These are phyloP conservation scores for Hirtodrosophila alboralis DNA, from an alignment of 2,888 invertebrate species.

Conservation along the genomic window DNA sequence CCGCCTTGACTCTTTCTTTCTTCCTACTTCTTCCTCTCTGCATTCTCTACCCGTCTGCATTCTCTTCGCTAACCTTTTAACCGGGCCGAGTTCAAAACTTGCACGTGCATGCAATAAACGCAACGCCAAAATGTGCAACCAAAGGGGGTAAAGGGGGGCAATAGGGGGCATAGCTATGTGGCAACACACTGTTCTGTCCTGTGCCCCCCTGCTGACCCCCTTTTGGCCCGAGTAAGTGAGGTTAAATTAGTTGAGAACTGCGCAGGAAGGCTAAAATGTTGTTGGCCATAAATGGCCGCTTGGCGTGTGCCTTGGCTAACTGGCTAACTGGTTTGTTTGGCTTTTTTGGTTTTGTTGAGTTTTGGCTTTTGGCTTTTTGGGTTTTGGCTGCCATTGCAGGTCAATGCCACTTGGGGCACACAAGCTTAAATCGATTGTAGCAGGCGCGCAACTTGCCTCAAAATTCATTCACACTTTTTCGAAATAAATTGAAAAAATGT, in stretches of 20 bases:
- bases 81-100: conserved; percentile 25
- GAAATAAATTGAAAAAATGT: too few relatives aligned
- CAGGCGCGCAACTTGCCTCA: conserved; percentile 21
- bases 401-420: conserved; percentile 64
- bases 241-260: conserved; percentile 66
- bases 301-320: conserved; percentile 46
- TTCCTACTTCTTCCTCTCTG: too few relatives aligned
- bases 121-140: conserved; percentile 34
- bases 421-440: conserved; percentile 47
- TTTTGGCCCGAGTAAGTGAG: conserved; percentile 19
- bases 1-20: too few relatives aligned
- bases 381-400: conserved; percentile 45
- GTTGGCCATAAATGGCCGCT: conserved; percentile 63
- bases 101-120: conserved; percentile 68
- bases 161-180: too few relatives aligned
- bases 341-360: neutral
- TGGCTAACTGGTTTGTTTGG: conserved; percentile 1
- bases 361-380: conserved; percentile 2
- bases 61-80: too few relatives aligned
- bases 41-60: too few relatives aligned
- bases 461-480: conserved; percentile 3
- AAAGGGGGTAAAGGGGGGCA: neutral
- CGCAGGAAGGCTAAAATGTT: conserved; percentile 62
- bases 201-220: neutral
- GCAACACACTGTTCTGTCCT: too few relatives aligned